phyloP scores from a whole-genome alignment of 2,113 vertebrate species.

The Polypterus bichir region DNA sequence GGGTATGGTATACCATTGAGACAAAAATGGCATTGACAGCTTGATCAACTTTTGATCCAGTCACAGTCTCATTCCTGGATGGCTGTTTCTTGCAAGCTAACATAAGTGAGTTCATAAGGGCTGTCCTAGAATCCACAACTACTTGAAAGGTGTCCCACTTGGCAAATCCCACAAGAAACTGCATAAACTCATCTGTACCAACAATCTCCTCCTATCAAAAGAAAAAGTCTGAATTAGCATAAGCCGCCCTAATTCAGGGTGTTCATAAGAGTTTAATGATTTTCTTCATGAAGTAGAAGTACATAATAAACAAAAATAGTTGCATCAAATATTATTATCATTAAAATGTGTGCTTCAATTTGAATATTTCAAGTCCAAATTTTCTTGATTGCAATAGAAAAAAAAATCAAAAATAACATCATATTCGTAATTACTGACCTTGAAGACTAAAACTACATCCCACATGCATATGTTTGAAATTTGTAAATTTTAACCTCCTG shows the following conservation, averaged over 20 bases:
- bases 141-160: constrained; percentile 78
- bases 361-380: not conserved
- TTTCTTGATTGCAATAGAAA: too few relatives aligned
- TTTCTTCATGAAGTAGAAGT: too few relatives aligned
- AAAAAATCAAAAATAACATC: too few relatives aligned
- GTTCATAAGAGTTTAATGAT: too few relatives aligned
- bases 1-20: constrained; percentile 87
- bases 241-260: too few relatives aligned
- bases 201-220: constrained; percentile 42
- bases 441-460: too few relatives aligned
- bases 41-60: constrained; percentile 78
- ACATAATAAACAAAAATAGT: too few relatives aligned
- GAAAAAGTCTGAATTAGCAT: constrained; percentile 2
- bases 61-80: constrained; percentile 71
- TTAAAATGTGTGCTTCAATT: not conserved
- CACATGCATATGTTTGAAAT: too few relatives aligned
- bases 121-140: constrained; percentile 57
- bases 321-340: too few relatives aligned
- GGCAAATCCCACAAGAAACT: constrained; percentile 75
- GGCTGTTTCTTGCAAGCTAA: constrained; percentile 78
- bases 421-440: too few relatives aligned
- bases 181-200: constrained; percentile 46
- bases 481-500: too few relatives aligned
- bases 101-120: constrained; percentile 71
- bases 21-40: constrained; percentile 94